phyloP scores from a whole-genome alignment of 1,140 invertebrate species.

The Hermetia illucens region DNA sequence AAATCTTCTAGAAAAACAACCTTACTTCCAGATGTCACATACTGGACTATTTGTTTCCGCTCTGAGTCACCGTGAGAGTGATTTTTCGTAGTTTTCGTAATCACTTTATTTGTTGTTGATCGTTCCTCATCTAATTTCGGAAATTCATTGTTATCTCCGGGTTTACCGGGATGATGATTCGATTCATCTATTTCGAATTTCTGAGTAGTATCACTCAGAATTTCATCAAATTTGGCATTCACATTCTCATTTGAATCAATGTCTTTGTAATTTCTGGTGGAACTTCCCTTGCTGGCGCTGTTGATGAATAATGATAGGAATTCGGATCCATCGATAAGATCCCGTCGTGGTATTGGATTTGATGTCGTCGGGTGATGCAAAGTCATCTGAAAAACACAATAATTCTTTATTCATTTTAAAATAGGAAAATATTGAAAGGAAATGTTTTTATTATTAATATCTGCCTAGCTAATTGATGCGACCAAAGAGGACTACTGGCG shows the following conservation, averaged over 20 bases:
- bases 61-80: background rate
- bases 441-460: too few relatives aligned
- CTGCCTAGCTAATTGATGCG: too few relatives aligned
- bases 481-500: too few relatives aligned
- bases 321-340: constrained; percentile 28
- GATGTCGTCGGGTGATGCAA: too few relatives aligned
- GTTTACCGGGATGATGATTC: background rate
- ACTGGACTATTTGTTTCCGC: constrained; percentile 15
- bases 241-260: too few relatives aligned
- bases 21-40: constrained; percentile 25
- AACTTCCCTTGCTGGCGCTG: constrained; percentile 14
- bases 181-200: background rate
- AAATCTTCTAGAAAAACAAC: constrained; percentile 26
- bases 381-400: too few relatives aligned
- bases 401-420: too few relatives aligned
- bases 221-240: too few relatives aligned
- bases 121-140: constrained; percentile 2
- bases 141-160: constrained; percentile 5
- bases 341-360: constrained; percentile 13
- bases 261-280: too few relatives aligned
- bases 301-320: constrained; percentile 26
- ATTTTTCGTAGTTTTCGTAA: background rate
- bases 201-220: too few relatives aligned
- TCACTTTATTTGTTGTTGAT: constrained; percentile 9
- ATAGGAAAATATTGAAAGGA: too few relatives aligned